A percentile compares a stretch with the other conserved stretches of the same genome.
Conservation (phyloP, 2,888 invertebrate genomes). For the Rhingia campestris region DNA sequence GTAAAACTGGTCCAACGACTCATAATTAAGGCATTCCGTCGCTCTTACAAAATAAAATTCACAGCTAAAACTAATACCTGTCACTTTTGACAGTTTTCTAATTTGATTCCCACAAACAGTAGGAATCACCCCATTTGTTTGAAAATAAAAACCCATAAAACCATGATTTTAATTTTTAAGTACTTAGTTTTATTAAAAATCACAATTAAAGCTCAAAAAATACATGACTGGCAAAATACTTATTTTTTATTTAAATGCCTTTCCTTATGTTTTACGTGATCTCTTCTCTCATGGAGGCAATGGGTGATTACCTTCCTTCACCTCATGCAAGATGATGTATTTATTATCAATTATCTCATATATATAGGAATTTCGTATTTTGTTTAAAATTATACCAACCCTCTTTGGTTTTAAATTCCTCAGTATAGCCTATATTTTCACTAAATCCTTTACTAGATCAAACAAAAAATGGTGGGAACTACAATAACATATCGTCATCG, state of each 20-base stretch:
- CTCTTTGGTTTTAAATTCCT: constrained; percentile 65
- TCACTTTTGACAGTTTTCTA: no score
- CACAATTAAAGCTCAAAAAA: constrained; percentile 74
- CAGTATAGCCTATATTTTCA: constrained; percentile 18
- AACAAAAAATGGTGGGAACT: constrained; percentile 55
- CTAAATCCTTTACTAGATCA: constrained; percentile 19
- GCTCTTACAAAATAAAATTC: no score
- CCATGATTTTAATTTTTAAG: constrained; percentile 6
- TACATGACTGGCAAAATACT: constrained; percentile 69
- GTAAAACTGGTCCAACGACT: no score
- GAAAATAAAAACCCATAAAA: no score
- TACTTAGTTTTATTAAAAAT: constrained; percentile 73
- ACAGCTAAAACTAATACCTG: no score
- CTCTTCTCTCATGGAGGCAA: constrained; percentile 7
- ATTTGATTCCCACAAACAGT: no score
- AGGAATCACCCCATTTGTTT: no score
- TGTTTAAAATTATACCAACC: constrained; percentile 18
- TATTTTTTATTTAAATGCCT: constrained; percentile 22
- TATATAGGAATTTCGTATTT: constrained; percentile 47
- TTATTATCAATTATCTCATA: constrained; percentile 23
- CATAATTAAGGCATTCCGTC: no score
- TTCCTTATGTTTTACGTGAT: constrained; percentile 36
- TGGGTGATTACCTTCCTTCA: constrained; percentile 9
- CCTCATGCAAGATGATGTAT: neutral
- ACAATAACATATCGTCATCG: constrained; percentile 81